Evolutionary conservation across 2,797 vertebrate species (phyloP).

Genomic region (Rhinoraja longicauda): DNA sequence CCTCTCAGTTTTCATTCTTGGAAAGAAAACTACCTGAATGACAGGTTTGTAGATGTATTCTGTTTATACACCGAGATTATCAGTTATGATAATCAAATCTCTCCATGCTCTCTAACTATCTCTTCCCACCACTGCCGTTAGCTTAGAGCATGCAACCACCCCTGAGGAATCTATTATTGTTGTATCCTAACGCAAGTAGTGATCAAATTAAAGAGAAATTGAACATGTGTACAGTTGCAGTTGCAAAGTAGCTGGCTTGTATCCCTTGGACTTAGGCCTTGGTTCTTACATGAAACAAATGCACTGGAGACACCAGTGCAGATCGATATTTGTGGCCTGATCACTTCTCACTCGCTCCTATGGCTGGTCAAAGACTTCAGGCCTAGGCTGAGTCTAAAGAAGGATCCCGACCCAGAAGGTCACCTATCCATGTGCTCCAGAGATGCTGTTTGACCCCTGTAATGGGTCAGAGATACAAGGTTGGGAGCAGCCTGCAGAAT

Average conservation of each 20-base stretch:
- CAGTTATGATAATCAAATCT: not conserved
- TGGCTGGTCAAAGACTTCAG: too few relatives aligned
- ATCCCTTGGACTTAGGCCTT: not conserved
- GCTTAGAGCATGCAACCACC: not conserved
- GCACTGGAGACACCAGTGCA: not conserved
- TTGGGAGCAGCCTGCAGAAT: not conserved
- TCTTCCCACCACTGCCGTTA: not conserved
- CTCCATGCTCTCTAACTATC: not conserved
- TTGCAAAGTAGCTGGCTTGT: not conserved
- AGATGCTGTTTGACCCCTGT: too few relatives aligned
- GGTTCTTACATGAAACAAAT: not conserved
- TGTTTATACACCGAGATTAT: not conserved
- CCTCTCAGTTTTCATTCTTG: not conserved
- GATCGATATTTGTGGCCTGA: not conserved
- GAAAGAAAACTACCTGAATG: not conserved
- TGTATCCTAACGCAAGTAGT: not conserved
- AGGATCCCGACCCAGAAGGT: too few relatives aligned
- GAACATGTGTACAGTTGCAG: not conserved
- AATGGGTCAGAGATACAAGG: not conserved
- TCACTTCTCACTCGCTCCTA: not conserved
- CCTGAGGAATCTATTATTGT: not conserved
- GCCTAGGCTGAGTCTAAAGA: too few relatives aligned
- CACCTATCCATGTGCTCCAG: too few relatives aligned
- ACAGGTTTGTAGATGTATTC: not conserved
- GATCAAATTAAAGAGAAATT: not conserved